A percentile compares a stretch with the other conserved stretches of the same genome.
These are phyloP conservation scores for Branchipolynoe longqiensis DNA, from an alignment of 2,888 invertebrate species.

Conservation along the genomic window DNA sequence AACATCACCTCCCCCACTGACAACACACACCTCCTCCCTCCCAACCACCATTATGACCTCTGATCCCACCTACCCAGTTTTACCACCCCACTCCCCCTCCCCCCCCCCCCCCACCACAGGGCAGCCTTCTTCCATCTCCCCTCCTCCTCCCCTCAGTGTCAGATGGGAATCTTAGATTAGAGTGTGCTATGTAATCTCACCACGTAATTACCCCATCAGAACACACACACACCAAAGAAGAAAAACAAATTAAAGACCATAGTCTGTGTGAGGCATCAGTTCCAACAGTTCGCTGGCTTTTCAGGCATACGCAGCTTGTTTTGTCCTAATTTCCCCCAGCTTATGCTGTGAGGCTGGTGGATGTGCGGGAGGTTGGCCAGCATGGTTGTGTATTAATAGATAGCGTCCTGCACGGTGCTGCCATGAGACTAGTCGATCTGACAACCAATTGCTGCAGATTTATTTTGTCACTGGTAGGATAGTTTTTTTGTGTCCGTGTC, in stretches of 20 bases:
- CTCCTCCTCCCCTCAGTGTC: background rate
- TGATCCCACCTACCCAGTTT: background rate
- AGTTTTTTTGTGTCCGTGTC: too few relatives aligned
- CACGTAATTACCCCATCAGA: conserved; percentile 15
- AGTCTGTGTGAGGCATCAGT: too few relatives aligned
- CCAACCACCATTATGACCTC: background rate
- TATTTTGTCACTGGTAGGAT: background rate
- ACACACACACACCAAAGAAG: background rate
- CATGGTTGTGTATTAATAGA: background rate
- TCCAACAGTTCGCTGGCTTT: conserved; percentile 2
- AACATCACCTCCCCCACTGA: background rate
- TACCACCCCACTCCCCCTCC: background rate
- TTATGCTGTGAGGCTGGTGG: background rate
- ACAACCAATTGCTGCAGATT: background rate
- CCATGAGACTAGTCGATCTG: background rate
- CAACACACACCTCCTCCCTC: background rate
- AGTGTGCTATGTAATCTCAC: background rate
- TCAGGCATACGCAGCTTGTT: background rate
- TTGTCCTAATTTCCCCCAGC: background rate
- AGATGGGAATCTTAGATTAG: conserved; percentile 10
- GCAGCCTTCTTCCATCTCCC: background rate
- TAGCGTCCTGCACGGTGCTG: background rate
- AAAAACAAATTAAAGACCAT: too few relatives aligned
- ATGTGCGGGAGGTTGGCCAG: background rate
- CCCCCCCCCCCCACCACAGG: background rate